Evolutionary conservation across 2,113 vertebrate species (phyloP), one percentile per base, ranked within the genome.

Genomic region (Pao palembangensis): DNA sequence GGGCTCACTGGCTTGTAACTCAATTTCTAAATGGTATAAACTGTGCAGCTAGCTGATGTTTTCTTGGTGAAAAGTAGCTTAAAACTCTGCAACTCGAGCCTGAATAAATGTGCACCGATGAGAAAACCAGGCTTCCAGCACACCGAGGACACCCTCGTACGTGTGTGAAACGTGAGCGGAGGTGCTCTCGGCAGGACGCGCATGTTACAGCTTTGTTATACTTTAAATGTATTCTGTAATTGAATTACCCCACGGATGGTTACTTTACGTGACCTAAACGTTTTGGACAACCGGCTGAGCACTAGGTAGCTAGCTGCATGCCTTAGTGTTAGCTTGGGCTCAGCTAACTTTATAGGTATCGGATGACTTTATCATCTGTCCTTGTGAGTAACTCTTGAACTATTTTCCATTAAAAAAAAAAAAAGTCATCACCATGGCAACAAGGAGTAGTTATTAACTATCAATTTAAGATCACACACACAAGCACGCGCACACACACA

Each of bases 81-180:
- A 38, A 55, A 41, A 50, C 17, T 68, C 21, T 54, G 51, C 14
- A 42, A 51, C 61, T 23, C 11, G 28, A 57, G 42, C 43, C 51
- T 20, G 61, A 54, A 41, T 12, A 55, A 38, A 52, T 41, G 16
- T 1, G 19, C 42, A 15, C 16, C 2, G 55, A 15, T 3, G 11
- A n/a, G 44, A 19, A 34, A 55, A 44, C n/a, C 31, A 18, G 20
- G n/a, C 7, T 34, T 19, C 1, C 8, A 8, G 23, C 34, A 42
- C 18, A 46, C 46, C 47, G 28, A 53, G 20, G 50, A 8, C 14
- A 4, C 14, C 17, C 2, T 48, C n/a, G 15, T 18, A 55, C 6
- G 5, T 5, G n/a, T 59, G 3, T 59, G 46, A 16, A 14, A 18
- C 18, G 42, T 58, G 21, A 44, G 54, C 48, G 12, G 16, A 42